Base-by-base conservation (phyloP, 2,888 invertebrate species). In the Dynastes hyllus region DNA sequence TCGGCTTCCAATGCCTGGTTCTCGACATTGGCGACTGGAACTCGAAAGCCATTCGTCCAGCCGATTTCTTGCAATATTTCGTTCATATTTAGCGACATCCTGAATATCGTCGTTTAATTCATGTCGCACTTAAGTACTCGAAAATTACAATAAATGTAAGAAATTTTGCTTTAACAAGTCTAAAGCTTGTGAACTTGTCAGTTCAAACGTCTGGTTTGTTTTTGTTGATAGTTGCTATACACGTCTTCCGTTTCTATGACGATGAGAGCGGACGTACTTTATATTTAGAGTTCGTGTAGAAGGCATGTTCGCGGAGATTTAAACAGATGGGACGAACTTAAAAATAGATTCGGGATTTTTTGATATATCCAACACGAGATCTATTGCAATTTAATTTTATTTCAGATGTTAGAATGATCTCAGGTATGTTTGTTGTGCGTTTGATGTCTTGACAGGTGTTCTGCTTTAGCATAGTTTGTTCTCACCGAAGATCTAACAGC, bases 1-100 rank as follows among this genome's bases (percentile, higher is more conserved):
- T 92, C 89, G 79, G 89, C 87, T 85, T 93, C 92, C 40, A 93
- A 86, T 53, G 84, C 86, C 84, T 90, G 90, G 85, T 96, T 96
- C 85, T 94, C 94, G 63, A 92, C 91, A 89, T 94, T 95, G 0
- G 96, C 95, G 81, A 96, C 91, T 2, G 96, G 96, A 83, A 95
- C 92, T 85, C 94, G 93, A 80, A 95, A 94, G 5, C 95, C 95
- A 85, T 94, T 92, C 78, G 92, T 91, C 94, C 95, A 95, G 2
- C 95, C 95, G 79, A 95, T 90, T 83, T 93, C 91, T 82, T 92
- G 92, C 79, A 95, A 88, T 78, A 95, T 90, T 83, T 93, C 92
- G 61, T 92, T 91, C 86, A 95, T 91, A 83, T 91, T 90, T 58
- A 87, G 86, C 65, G 76, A 65, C 78, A 78, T 75, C 61, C 61